Conservation (phyloP, 2,797 vertebrate species). For the Coranthus polyacanthus region DNA sequence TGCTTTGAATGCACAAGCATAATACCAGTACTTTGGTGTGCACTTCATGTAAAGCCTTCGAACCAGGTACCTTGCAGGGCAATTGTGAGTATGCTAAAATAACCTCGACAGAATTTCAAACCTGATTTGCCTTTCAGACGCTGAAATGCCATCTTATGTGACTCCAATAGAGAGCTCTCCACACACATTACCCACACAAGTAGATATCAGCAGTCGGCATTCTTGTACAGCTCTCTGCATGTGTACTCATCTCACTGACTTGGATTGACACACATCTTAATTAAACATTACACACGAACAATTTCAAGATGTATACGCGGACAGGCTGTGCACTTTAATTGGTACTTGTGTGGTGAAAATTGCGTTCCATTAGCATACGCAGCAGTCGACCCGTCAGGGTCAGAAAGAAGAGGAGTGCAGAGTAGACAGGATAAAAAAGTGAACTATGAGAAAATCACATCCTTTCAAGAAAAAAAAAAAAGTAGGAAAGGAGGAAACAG, state of each 20-base stretch:
- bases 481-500: conserved; percentile 21
- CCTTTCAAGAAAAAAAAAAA: conserved; percentile 50
- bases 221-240: conserved; percentile 11
- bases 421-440: conserved; percentile 35
- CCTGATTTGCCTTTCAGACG: conserved; percentile 35
- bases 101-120: conserved; percentile 31
- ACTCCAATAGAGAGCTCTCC: conserved; percentile 28
- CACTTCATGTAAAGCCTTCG: conserved; percentile 3
- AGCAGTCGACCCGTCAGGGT: conserved; percentile 54
- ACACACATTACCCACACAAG: conserved; percentile 44
- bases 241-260: conserved; percentile 26
- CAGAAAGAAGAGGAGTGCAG: conserved; percentile 38
- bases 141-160: conserved; percentile 20
- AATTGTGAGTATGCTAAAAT: conserved; percentile 11
- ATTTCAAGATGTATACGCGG: conserved; percentile 58
- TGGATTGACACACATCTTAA: conserved; percentile 69
- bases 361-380: conserved; percentile 59
- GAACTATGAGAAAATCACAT: conserved; percentile 60
- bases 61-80: not conserved
- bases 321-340: conserved; percentile 66
- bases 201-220: conserved; percentile 21
- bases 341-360: conserved; percentile 67
- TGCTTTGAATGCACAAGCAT: conserved; percentile 4
- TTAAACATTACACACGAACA: conserved; percentile 70
- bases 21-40: not conserved